phyloP scores from a whole-genome alignment of 2,888 invertebrate genomes.

The Drosophila barbarae region DNA sequence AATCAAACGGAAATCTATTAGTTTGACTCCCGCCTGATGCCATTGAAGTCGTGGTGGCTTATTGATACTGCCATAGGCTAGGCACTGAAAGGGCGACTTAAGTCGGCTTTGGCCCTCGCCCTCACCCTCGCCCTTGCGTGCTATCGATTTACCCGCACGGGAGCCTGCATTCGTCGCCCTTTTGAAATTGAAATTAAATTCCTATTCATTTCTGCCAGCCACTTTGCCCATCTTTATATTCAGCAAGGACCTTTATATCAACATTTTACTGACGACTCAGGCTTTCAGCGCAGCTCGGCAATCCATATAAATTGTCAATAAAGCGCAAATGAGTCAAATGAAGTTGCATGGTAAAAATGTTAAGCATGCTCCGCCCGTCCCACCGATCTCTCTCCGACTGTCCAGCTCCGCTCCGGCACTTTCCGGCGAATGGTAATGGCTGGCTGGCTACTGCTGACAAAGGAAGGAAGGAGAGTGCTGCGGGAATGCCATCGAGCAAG shows the following conservation, averaged over 20 bases:
- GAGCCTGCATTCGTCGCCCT: neutral
- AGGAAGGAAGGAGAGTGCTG: slow-evolving; percentile 2
- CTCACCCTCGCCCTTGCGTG: no score
- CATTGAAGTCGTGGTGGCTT: slow-evolving; percentile 8
- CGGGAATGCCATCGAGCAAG: slow-evolving; percentile 23
- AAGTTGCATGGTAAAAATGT: slow-evolving; percentile 46
- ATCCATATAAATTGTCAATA: slow-evolving; percentile 51
- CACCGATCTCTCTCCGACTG: neutral
- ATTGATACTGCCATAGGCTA: slow-evolving; percentile 9
- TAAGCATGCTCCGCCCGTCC: slow-evolving; percentile 22
- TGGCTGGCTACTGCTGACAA: slow-evolving; percentile 11
- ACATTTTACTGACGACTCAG: slow-evolving; percentile 21
- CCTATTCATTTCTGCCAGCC: slow-evolving; percentile 29
- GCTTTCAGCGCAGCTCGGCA: slow-evolving; percentile 13
- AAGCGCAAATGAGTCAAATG: slow-evolving; percentile 46
- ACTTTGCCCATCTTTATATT: slow-evolving; percentile 29
- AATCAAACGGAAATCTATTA: slow-evolving; percentile 39
- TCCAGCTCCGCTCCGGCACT: slow-evolving; percentile 1
- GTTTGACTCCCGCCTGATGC: slow-evolving; percentile 6
- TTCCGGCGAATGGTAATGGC: slow-evolving; percentile 30
- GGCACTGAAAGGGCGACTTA: slow-evolving; percentile 9
- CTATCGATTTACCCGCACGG: slow-evolving; percentile 14
- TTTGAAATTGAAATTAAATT: slow-evolving; percentile 36
- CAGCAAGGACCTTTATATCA: slow-evolving; percentile 24
- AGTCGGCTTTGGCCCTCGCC: neutral